Percentiles rank a stretch among this genome's conserved stretches.
These are phyloP conservation scores for Yasuhikotakia modesta DNA, from an alignment of 2,797 vertebrate genomes.

Conservation along the genomic window DNA sequence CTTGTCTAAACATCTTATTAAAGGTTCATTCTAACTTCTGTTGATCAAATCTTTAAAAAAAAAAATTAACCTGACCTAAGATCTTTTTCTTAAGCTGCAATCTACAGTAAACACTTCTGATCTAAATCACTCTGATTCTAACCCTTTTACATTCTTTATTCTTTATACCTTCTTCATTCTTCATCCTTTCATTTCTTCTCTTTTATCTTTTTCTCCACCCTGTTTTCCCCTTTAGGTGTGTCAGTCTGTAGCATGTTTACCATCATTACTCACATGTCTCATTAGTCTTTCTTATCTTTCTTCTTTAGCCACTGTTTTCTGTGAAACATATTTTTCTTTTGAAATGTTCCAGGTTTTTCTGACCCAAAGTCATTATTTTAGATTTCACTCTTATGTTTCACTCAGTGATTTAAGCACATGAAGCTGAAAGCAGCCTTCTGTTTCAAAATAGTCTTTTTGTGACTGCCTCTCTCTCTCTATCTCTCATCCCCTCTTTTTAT, in stretches of 20 bases:
- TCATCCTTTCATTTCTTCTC: not conserved
- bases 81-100: not conserved
- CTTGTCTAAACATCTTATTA: too few species aligned
- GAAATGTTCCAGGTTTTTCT: too few species aligned
- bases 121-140: too few species aligned
- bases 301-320: not conserved
- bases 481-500: not conserved
- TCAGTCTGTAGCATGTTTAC: not conserved
- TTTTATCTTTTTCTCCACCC: not conserved
- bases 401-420: conserved; percentile 15
- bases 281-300: conserved; percentile 1
- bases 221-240: not conserved
- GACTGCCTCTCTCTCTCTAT: not conserved
- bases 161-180: too few species aligned
- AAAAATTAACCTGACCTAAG: too few species aligned
- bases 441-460: conserved; percentile 24
- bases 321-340: conserved; percentile 9
- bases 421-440: conserved; percentile 9
- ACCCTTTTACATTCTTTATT: too few species aligned
- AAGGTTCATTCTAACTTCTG: not conserved
- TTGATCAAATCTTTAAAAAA: too few species aligned
- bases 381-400: too few species aligned
- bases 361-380: too few species aligned
- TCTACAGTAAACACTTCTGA: not conserved
- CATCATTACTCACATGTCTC: not conserved